Conservation (phyloP, 2,888 invertebrate genomes). For the Sicus ferrugineus region DNA sequence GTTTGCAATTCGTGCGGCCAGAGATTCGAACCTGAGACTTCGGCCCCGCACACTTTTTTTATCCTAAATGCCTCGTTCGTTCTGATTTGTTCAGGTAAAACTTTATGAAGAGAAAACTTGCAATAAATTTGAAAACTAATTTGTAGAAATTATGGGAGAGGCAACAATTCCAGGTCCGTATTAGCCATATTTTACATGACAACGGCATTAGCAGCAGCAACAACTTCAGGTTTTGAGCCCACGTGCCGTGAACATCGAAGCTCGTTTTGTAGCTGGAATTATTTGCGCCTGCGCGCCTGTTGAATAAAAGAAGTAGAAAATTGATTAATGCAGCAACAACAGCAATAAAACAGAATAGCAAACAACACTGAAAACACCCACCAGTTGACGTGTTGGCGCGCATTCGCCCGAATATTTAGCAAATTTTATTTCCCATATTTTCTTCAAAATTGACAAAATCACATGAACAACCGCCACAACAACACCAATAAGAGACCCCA, state of each 20-base stretch:
- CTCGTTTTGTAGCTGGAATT: not conserved
- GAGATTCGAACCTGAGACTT: too few species aligned
- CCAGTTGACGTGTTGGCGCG: not conserved
- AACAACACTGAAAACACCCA: constrained; percentile 11
- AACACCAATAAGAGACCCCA: too few species aligned
- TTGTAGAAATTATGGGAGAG: too few species aligned
- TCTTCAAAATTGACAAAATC: constrained; percentile 19
- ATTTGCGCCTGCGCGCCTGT: not conserved
- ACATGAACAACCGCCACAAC: not conserved
- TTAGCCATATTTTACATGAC: too few species aligned
- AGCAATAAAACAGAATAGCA: not conserved
- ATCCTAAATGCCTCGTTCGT: too few species aligned
- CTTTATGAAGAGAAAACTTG: too few species aligned
- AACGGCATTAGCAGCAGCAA: not conserved
- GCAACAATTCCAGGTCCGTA: not conserved
- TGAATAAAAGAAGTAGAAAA: not conserved
- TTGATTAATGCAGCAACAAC: constrained; percentile 17
- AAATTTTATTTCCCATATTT: constrained; percentile 30
- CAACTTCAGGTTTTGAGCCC: constrained; percentile 8
- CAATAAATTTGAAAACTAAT: too few species aligned
- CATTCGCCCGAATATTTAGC: constrained; percentile 26
- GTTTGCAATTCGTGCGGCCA: too few species aligned
- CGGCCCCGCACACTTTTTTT: too few species aligned
- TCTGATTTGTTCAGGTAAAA: too few species aligned
- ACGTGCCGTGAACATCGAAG: not conserved